Evolutionary conservation across 35 echinoderm and acorn worm species (phyloP).

Genomic region (Amphiura filiformis): DNA sequence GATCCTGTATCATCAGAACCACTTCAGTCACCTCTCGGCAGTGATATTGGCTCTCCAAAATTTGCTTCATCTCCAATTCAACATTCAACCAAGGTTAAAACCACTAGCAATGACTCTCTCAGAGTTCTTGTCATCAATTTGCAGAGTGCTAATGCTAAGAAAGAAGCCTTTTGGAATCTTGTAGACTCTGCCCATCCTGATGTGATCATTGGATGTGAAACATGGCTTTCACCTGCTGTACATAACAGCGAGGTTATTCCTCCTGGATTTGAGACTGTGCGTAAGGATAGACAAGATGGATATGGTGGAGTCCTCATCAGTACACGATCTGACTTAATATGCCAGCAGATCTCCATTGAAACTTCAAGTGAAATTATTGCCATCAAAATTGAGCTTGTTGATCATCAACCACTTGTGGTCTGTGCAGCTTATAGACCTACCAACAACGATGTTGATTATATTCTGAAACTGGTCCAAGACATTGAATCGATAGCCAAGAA

Average conservation of each 20-base stretch:
- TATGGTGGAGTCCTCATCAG: conserved; percentile 17
- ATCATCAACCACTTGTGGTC: conserved; percentile 18
- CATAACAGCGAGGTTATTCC: background rate
- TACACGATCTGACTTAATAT: conserved; percentile 25
- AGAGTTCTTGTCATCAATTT: conserved; percentile 24
- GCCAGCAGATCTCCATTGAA: background rate
- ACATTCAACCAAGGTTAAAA: background rate
- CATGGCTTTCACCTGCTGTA: conserved; percentile 13
- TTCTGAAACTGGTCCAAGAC: conserved; percentile 8
- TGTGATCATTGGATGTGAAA: conserved; percentile 27
- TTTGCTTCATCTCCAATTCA: background rate
- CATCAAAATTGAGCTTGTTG: conserved; percentile 18
- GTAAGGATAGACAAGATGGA: conserved; percentile 11
- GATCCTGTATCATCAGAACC: background rate
- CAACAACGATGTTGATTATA: conserved; percentile 22
- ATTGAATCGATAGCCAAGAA: background rate
- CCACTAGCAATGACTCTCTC: background rate
- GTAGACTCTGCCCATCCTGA: conserved; percentile 7
- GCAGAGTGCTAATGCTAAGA: conserved; percentile 16
- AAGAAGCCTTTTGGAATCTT: conserved; percentile 5
- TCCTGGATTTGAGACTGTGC: background rate
- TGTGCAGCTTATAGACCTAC: conserved; percentile 17
- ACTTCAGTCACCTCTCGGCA: background rate
- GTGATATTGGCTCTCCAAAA: background rate
- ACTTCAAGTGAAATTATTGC: conserved; percentile 8